Conservation (phyloP, 2,888 invertebrate genomes). For the Eurois occulta region DNA sequence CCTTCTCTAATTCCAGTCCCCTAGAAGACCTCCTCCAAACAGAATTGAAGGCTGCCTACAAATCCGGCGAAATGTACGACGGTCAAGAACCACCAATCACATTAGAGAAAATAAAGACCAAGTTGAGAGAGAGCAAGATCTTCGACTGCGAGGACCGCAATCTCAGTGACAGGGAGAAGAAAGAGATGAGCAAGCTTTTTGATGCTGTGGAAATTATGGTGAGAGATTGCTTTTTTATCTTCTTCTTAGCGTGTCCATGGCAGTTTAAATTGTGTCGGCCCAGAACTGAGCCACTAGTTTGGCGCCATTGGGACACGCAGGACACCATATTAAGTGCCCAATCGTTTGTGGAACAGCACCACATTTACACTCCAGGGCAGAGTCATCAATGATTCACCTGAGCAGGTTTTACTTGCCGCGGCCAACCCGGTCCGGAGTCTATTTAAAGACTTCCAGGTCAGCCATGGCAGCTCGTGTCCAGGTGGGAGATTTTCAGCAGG, state of each 20-base stretch:
- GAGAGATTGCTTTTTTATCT: constrained; percentile 27
- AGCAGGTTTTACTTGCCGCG: too few relatives aligned
- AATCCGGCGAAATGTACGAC: constrained; percentile 78
- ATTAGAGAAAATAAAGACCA: constrained; percentile 77
- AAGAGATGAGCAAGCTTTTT: constrained; percentile 81
- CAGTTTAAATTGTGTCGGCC: too few relatives aligned
- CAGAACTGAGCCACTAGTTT: too few relatives aligned
- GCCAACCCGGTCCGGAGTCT: too few relatives aligned
- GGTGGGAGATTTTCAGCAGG: too few relatives aligned
- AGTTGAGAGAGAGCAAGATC: constrained; percentile 79
- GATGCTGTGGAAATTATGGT: constrained; percentile 86
- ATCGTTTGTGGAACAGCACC: too few relatives aligned
- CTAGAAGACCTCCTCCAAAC: constrained; percentile 46
- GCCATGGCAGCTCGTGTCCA: background rate
- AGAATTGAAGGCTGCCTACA: constrained; percentile 76
- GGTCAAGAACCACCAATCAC: constrained; percentile 73
- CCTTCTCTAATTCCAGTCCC: constrained; percentile 67
- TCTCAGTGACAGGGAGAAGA: constrained; percentile 77
- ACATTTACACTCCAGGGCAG: too few relatives aligned
- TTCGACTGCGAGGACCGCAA: constrained; percentile 74
- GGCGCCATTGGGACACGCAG: too few relatives aligned
- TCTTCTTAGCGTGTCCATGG: background rate
- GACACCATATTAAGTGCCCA: too few relatives aligned
- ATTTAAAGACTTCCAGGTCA: too few relatives aligned
- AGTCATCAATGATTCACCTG: too few relatives aligned